These are phyloP conservation scores for Arizona elegans DNA, from an alignment of 2,113 vertebrate species.

Conservation along the genomic window DNA sequence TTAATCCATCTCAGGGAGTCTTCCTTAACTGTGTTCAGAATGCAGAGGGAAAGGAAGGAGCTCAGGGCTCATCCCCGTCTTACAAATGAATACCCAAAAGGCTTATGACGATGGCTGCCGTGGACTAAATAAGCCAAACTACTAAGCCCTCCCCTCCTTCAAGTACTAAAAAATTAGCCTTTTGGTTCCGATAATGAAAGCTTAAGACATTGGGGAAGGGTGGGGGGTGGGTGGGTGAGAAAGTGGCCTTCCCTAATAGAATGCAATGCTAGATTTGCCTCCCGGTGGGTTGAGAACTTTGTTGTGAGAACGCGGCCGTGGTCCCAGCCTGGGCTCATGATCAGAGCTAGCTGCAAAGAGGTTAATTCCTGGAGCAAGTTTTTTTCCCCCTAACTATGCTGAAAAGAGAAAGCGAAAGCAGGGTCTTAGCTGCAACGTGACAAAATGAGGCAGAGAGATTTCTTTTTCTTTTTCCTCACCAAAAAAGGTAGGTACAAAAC, in stretches of 20 bases:
- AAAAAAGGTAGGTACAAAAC: too few species aligned
- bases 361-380: too few species aligned
- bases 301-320: conserved; percentile 91
- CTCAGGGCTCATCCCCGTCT: neutral
- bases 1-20: neutral
- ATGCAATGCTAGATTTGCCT: conserved; percentile 92
- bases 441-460: too few species aligned
- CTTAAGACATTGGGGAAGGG: conserved; percentile 10
- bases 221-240: neutral
- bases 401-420: too few species aligned
- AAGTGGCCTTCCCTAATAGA: conserved; percentile 76
- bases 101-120: neutral
- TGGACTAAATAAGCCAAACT: neutral
- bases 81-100: neutral
- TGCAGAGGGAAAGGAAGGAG: neutral
- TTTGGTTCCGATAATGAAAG: conserved; percentile 45
- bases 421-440: too few species aligned
- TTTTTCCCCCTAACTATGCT: too few species aligned
- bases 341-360: too few species aligned
- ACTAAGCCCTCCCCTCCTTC: neutral
- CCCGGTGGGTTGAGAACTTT: conserved; percentile 93
- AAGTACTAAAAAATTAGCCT: conserved; percentile 15
- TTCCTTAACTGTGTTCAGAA: neutral
- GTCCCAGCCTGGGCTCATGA: conserved; percentile 89
- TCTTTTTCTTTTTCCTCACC: too few species aligned